These are phyloP conservation scores for Rhabdophis nuchalis DNA, from an alignment of 2,797 vertebrate species.

Conservation along the genomic window DNA sequence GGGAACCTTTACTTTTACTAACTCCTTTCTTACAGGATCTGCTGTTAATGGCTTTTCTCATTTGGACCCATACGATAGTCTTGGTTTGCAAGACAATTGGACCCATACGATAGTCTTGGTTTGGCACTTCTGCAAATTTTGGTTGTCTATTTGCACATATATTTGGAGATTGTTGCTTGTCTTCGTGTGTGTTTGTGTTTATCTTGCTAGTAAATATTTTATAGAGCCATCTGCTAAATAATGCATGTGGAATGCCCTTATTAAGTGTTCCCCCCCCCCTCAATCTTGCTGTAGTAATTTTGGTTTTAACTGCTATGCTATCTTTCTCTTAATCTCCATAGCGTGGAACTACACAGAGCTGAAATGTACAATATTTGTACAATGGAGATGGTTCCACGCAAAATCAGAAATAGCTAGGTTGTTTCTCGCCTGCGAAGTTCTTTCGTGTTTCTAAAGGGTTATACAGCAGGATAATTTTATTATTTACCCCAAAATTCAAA, in stretches of 20 bases:
- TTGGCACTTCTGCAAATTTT: background rate
- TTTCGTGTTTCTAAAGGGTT: background rate
- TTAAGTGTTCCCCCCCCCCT: conserved; percentile 15
- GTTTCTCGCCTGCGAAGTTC: background rate
- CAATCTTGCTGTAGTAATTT: conserved; percentile 21
- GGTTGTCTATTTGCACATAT: background rate
- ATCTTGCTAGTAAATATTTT: conserved; percentile 12
- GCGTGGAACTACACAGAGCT: background rate
- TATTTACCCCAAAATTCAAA: background rate
- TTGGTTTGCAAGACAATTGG: too few species aligned
- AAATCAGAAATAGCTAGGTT: background rate
- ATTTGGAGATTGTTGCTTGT: background rate
- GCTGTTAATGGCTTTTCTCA: background rate
- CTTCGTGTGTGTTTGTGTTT: background rate
- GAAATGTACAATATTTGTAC: background rate
- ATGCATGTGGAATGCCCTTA: conserved; percentile 11
- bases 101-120: background rate
- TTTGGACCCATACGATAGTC: background rate
- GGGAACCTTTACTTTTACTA: background rate
- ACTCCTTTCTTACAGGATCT: background rate
- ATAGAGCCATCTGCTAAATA: conserved; percentile 24
- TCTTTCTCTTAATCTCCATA: conserved; percentile 4
- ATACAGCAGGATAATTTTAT: background rate
- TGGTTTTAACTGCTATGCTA: background rate
- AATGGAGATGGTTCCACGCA: background rate